These are phyloP conservation scores for Acleris emargana DNA, from an alignment of 2,888 invertebrate species.

Conservation along the genomic window DNA sequence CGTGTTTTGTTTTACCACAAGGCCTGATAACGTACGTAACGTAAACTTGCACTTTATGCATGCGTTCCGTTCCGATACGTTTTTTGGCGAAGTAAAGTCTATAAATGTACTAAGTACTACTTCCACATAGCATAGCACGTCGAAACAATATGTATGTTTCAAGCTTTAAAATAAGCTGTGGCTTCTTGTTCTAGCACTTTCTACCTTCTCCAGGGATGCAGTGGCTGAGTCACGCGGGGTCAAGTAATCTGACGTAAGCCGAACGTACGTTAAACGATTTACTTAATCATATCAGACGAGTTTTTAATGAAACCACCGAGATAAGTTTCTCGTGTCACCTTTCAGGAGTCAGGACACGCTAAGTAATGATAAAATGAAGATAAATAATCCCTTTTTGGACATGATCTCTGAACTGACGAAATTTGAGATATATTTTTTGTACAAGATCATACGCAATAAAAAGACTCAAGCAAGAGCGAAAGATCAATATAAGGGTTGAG, in stretches of 20 bases:
- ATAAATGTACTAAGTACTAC: too few relatives aligned
- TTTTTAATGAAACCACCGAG: constrained; percentile 32
- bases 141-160: too few relatives aligned
- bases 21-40: too few relatives aligned
- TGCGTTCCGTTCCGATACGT: too few relatives aligned
- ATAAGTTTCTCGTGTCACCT: constrained; percentile 33
- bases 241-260: constrained; percentile 57
- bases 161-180: constrained; percentile 52
- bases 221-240: constrained; percentile 39
- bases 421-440: background rate
- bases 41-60: too few relatives aligned
- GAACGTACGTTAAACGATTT: constrained; percentile 38
- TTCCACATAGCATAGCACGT: too few relatives aligned
- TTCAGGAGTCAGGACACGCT: constrained; percentile 29
- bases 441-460: too few relatives aligned
- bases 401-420: constrained; percentile 19
- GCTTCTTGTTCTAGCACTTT: constrained; percentile 51
- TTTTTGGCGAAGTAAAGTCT: too few relatives aligned
- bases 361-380: constrained; percentile 26
- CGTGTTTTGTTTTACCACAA: too few relatives aligned
- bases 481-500: constrained; percentile 20
- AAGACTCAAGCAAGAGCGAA: too few relatives aligned
- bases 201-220: constrained; percentile 46
- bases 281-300: constrained; percentile 36
- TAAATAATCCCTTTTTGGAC: constrained; percentile 26